Evolutionary conservation across 2,888 invertebrate genomes (phyloP).

Genomic region (Drosophila percnosoma): DNA sequence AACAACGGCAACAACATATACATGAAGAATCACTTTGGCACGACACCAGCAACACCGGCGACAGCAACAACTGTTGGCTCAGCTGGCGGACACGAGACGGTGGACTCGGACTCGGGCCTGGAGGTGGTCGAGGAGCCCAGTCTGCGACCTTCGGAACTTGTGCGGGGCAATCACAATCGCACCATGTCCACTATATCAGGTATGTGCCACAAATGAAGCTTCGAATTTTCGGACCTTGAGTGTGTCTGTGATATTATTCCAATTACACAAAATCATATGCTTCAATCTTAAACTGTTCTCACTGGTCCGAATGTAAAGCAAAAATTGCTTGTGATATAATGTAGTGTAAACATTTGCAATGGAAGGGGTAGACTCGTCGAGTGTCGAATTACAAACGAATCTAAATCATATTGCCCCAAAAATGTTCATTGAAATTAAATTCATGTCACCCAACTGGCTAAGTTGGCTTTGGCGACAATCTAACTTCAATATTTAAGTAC

Average conservation of each 20-base stretch:
- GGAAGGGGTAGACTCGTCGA: neutral
- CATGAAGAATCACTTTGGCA: slow-evolving; percentile 55
- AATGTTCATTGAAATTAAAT: neutral
- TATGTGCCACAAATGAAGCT: slow-evolving; percentile 77
- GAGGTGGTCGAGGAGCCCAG: slow-evolving; percentile 89
- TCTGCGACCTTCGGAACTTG: slow-evolving; percentile 88
- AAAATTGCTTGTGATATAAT: too few relatives aligned
- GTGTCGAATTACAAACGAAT: neutral
- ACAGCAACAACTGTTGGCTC: slow-evolving; percentile 2
- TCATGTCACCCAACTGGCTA: neutral
- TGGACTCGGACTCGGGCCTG: slow-evolving; percentile 85
- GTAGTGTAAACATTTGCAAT: neutral
- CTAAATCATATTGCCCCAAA: neutral
- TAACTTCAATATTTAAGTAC: slow-evolving; percentile 5
- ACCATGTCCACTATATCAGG: slow-evolving; percentile 87
- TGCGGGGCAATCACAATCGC: slow-evolving; percentile 86
- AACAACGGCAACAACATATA: slow-evolving; percentile 56
- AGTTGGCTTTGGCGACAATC: slow-evolving; percentile 10
- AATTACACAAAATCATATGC: neutral
- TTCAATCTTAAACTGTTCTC: neutral
- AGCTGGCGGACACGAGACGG: slow-evolving; percentile 40
- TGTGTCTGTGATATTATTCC: neutral
- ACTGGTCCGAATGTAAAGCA: too few relatives aligned
- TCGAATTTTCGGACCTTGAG: neutral
- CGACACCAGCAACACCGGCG: slow-evolving; percentile 6